Evolutionary conservation across 2,888 invertebrate species (phyloP).

Genomic region (Eilema sororculum): DNA sequence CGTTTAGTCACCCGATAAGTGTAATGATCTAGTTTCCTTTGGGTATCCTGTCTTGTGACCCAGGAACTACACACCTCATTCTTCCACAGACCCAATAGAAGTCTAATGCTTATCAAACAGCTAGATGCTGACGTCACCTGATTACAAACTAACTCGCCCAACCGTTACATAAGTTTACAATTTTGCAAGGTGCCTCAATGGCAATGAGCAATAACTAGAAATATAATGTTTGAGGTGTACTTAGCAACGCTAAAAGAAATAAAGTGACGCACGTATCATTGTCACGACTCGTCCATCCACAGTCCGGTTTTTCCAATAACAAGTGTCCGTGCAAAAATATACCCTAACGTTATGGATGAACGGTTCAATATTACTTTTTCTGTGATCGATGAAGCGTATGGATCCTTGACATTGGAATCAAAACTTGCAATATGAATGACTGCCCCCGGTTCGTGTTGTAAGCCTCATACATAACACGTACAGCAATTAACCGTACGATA

Average conservation of each 20-base stretch:
- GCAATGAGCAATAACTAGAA: slow-evolving; percentile 30
- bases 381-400: slow-evolving; percentile 32
- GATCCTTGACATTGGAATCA: slow-evolving; percentile 63
- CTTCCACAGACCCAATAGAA: background rate
- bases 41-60: background rate
- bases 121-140: slow-evolving; percentile 14
- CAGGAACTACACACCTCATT: background rate
- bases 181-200: slow-evolving; percentile 20
- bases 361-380: slow-evolving; percentile 36
- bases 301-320: slow-evolving; percentile 40
- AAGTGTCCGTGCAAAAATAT: slow-evolving; percentile 36
- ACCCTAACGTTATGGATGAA: slow-evolving; percentile 33
- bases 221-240: slow-evolving; percentile 40
- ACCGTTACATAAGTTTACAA: slow-evolving; percentile 13
- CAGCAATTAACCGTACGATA: slow-evolving; percentile 15
- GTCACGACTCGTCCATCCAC: slow-evolving; percentile 57
- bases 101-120: slow-evolving; percentile 8
- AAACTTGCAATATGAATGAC: slow-evolving; percentile 47
- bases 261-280: slow-evolving; percentile 8
- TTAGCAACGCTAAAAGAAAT: slow-evolving; percentile 27
- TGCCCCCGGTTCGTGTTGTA: slow-evolving; percentile 30
- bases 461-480: slow-evolving; percentile 19
- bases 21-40: background rate
- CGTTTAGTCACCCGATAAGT: background rate
- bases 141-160: background rate